Evolutionary conservation across 2,888 invertebrate species (phyloP).

Genomic region (Nipponacmea schrenckii): DNA sequence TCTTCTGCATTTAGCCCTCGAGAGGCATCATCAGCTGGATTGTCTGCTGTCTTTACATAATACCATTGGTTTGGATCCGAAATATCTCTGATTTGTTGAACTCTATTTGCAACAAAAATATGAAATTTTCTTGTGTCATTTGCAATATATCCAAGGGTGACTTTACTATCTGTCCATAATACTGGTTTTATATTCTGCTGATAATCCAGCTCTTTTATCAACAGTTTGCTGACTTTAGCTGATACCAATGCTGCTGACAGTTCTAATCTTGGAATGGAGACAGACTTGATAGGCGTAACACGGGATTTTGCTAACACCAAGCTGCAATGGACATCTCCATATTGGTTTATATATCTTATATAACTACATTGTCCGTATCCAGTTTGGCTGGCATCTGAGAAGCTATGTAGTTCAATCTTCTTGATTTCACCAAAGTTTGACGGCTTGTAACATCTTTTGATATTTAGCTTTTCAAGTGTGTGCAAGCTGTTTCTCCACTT

Average conservation of each 20-base stretch:
- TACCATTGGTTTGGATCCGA: background rate
- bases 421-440: background rate
- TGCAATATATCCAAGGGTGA: background rate
- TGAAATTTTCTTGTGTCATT: background rate
- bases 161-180: background rate
- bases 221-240: background rate
- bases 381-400: background rate
- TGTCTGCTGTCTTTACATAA: background rate
- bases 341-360: background rate
- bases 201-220: background rate
- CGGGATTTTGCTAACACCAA: background rate
- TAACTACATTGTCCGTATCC: constrained; percentile 7
- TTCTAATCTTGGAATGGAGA: background rate
- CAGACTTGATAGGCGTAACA: background rate
- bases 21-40: constrained; percentile 15
- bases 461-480: background rate
- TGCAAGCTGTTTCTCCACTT: constrained; percentile 9
- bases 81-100: background rate
- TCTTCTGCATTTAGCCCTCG: constrained; percentile 18
- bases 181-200: background rate
- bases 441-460: background rate
- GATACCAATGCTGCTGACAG: background rate
- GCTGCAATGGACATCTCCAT: background rate
- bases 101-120: too few species aligned
- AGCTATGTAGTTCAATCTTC: constrained; percentile 6